Evolutionary conservation across 2,113 vertebrate genomes (phyloP).

Genomic region (Sinocyclocheilus maitianheensis): DNA sequence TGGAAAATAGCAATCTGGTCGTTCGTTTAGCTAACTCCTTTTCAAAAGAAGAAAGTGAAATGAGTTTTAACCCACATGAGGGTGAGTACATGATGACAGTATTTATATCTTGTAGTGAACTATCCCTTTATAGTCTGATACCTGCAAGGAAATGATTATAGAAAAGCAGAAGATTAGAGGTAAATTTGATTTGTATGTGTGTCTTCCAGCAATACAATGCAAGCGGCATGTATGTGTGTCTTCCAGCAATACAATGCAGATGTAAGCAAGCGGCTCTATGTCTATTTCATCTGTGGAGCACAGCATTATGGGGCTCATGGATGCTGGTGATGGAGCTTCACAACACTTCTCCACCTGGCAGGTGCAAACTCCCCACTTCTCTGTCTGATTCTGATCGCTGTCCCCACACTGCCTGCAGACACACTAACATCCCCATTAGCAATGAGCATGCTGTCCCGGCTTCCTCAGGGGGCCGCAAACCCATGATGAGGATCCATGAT

Average conservation of each 20-base stretch:
- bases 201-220: slow-evolving; percentile 22
- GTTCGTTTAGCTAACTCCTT: not conserved
- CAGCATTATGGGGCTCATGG: slow-evolving; percentile 58
- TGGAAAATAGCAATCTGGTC: not conserved
- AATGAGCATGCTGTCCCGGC: slow-evolving; percentile 61
- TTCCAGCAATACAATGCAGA: slow-evolving; percentile 40
- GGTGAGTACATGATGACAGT: not conserved
- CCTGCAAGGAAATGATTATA: not conserved
- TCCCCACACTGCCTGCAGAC: slow-evolving; percentile 67
- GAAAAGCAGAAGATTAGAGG: not conserved
- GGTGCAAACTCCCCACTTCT: slow-evolving; percentile 45
- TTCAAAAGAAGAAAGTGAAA: too few relatives aligned
- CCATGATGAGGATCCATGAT: slow-evolving; percentile 65
- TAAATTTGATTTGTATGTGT: not conserved
- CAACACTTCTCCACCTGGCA: slow-evolving; percentile 59
- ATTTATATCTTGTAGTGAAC: not conserved
- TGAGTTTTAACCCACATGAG: not conserved
- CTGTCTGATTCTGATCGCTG: slow-evolving; percentile 62
- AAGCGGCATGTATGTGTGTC: slow-evolving; percentile 7
- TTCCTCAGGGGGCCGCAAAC: slow-evolving; percentile 60
- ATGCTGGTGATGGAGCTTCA: slow-evolving; percentile 54
- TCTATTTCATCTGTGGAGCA: slow-evolving; percentile 63
- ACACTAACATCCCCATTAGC: slow-evolving; percentile 65
- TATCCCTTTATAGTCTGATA: not conserved
- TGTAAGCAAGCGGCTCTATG: not conserved